These are phyloP conservation scores for Amphipyra berbera DNA, from an alignment of 2,888 invertebrate species.

Conservation along the genomic window DNA sequence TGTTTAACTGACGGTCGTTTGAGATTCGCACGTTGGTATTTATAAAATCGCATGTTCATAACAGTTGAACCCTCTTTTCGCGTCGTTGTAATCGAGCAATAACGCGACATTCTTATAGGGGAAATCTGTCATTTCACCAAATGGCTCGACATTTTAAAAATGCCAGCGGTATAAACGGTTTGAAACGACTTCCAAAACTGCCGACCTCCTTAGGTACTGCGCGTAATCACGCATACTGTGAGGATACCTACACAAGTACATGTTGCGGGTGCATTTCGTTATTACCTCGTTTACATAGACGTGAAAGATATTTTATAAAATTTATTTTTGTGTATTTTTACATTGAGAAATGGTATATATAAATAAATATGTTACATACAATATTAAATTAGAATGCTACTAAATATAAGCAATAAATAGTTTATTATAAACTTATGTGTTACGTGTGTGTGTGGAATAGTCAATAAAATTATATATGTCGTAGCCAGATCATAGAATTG, in stretches of 20 bases:
- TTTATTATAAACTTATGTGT: too few relatives aligned
- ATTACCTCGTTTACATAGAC: too few relatives aligned
- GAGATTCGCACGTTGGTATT: constrained; percentile 6
- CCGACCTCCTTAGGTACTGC: constrained; percentile 15
- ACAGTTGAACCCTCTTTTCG: constrained; percentile 6
- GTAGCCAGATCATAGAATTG: too few relatives aligned
- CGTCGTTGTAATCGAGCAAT: constrained; percentile 13
- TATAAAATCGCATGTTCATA: constrained; percentile 3
- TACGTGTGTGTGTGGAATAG: too few relatives aligned
- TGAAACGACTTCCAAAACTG: constrained; percentile 24
- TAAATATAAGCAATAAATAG: too few relatives aligned
- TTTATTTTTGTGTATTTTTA: too few relatives aligned
- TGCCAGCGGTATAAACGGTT: constrained; percentile 35
- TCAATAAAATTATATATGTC: too few relatives aligned
- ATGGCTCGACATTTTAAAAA: constrained; percentile 44
- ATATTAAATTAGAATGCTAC: too few relatives aligned
- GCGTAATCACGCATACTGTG: background rate
- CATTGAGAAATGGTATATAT: too few relatives aligned
- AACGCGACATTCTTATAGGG: constrained; percentile 27
- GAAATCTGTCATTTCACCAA: constrained; percentile 47
- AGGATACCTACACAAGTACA: background rate
- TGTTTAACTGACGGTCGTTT: background rate
- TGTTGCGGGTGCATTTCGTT: too few relatives aligned
- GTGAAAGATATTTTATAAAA: too few relatives aligned
- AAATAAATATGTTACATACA: too few relatives aligned